Conservation (phyloP, 2,113 vertebrate species). For the Spermophilus dauricus region DNA sequence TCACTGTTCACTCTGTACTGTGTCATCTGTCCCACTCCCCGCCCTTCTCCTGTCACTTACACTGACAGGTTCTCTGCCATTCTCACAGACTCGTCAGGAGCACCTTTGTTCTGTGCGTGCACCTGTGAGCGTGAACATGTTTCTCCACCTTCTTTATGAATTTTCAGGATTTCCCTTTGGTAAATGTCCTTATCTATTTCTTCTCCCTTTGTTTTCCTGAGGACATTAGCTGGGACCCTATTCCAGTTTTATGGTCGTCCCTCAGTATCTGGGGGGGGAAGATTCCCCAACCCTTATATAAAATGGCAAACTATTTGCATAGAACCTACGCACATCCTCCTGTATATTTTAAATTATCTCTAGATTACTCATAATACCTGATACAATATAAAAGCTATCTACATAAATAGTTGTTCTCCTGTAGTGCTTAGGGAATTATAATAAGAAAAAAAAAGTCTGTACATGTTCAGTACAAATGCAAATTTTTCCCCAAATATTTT, state of each 20-base stretch:
- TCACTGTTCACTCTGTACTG: background rate
- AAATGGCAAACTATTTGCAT: background rate
- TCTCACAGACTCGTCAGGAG: background rate
- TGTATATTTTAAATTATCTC: background rate
- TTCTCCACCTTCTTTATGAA: background rate
- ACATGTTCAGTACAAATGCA: background rate
- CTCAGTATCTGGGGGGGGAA: background rate
- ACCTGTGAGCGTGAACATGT: background rate
- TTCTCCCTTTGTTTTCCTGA: background rate
- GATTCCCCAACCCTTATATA: background rate
- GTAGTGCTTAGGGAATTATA: background rate
- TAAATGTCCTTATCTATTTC: background rate
- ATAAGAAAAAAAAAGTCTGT: background rate
- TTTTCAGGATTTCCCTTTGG: constrained; percentile 27
- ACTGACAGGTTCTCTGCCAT: rapidly evolving
- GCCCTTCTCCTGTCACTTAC: background rate
- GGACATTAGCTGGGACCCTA: background rate
- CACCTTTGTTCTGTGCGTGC: background rate
- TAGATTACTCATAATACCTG: background rate
- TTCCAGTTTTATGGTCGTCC: background rate
- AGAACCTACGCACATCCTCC: background rate
- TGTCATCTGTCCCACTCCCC: background rate
- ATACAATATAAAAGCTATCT: background rate
- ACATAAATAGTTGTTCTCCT: background rate
- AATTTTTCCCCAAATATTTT: background rate